phyloP scores from a whole-genome alignment of 2,797 vertebrate species.

The Carduelis carduelis region DNA sequence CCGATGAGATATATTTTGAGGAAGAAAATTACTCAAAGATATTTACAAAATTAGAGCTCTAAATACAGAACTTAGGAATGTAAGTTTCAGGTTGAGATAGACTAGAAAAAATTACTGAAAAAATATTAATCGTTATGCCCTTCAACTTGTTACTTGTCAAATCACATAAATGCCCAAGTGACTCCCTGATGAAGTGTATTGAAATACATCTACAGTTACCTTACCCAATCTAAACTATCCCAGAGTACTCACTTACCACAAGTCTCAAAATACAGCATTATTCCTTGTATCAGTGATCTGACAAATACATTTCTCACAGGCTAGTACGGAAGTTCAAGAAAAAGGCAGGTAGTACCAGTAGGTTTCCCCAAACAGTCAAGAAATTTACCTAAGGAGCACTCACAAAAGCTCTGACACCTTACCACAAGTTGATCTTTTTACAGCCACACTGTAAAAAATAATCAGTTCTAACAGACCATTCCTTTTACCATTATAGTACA shows the following conservation, averaged over 20 bases:
- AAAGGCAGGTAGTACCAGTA: background rate
- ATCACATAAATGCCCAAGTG: background rate
- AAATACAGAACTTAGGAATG: background rate
- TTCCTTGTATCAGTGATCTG: background rate
- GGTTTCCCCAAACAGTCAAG: background rate
- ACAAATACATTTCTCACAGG: background rate
- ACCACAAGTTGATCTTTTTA: background rate
- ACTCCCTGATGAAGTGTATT: background rate
- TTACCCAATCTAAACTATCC: background rate
- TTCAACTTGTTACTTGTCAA: background rate
- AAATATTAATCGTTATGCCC: background rate
- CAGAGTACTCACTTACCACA: background rate
- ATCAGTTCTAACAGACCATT: background rate
- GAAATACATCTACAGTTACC: background rate
- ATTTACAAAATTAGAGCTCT: background rate
- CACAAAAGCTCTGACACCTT: background rate
- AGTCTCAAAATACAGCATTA: background rate
- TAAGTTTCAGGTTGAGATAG: background rate
- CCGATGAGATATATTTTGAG: background rate
- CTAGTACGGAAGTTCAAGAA: background rate
- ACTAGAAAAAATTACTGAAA: background rate
- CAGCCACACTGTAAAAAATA: background rate
- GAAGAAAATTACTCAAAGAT: background rate
- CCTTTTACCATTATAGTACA: background rate
- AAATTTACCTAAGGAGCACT: background rate